These are phyloP conservation scores for Ciona savignyi DNA, from an alignment of 23 tunicate species.

Conservation along the genomic window DNA sequence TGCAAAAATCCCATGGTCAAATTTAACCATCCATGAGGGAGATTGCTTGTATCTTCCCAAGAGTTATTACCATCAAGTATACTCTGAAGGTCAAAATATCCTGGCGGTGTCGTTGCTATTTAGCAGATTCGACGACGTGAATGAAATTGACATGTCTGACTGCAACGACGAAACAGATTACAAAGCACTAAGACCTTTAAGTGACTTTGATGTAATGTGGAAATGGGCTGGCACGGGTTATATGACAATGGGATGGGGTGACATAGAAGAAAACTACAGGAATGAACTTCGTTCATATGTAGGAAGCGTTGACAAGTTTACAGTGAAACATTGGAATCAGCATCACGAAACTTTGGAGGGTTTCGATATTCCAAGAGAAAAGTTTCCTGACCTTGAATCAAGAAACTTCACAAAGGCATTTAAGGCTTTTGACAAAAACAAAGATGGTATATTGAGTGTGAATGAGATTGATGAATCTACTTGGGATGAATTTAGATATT, in stretches of 20 bases:
- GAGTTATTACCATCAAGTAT: slow-evolving; percentile 46
- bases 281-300: not conserved
- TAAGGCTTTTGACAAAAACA: too few relatives aligned
- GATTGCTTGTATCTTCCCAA: slow-evolving; percentile 39
- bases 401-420: too few relatives aligned
- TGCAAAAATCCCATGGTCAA: slow-evolving; percentile 29
- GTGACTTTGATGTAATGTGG: slow-evolving; percentile 16
- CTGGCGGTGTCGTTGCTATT: slow-evolving; percentile 36
- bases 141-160: slow-evolving; percentile 27
- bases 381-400: too few relatives aligned
- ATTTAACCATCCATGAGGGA: slow-evolving; percentile 36
- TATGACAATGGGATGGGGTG: slow-evolving; percentile 6
- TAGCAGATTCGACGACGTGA: slow-evolving; percentile 19
- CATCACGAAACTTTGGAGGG: too few relatives aligned
- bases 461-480: too few relatives aligned
- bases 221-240: not conserved
- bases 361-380: too few relatives aligned
- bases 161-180: slow-evolving; percentile 27
- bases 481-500: too few relatives aligned
- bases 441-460: too few relatives aligned
- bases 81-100: slow-evolving; percentile 11
- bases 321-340: too few relatives aligned
- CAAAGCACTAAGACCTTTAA: not conserved
- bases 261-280: slow-evolving; percentile 7
- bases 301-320: too few relatives aligned